phyloP scores from a whole-genome alignment of 2,113 vertebrate genomes.

The Hepsetus odoe region DNA sequence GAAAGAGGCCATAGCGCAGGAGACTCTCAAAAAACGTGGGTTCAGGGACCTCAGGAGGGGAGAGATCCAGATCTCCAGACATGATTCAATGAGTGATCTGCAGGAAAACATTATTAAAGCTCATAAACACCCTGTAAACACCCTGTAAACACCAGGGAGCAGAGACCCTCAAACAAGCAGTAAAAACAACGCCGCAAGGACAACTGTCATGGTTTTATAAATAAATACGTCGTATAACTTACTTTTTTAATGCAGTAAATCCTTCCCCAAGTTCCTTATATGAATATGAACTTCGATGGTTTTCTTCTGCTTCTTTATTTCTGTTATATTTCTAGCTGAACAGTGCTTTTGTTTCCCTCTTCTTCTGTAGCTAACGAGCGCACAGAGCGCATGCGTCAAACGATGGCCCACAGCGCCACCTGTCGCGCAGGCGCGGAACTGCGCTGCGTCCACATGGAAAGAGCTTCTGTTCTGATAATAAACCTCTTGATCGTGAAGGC shows the following conservation, averaged over 20 bases:
- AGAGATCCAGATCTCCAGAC: slow-evolving; percentile 90
- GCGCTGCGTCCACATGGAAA: not conserved
- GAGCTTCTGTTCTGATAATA: too few relatives aligned
- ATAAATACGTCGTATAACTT: not conserved
- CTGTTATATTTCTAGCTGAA: not conserved
- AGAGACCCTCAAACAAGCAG: too few relatives aligned
- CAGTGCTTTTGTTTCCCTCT: slow-evolving; percentile 7
- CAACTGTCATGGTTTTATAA: not conserved
- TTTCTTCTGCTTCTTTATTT: too few relatives aligned
- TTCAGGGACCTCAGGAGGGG: slow-evolving; percentile 91
- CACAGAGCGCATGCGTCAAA: not conserved
- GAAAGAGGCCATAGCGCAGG: slow-evolving; percentile 88
- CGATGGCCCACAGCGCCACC: slow-evolving; percentile 5
- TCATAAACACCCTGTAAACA: too few relatives aligned
- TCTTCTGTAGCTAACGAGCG: not conserved
- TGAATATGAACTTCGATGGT: too few relatives aligned
- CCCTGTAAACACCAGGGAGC: too few relatives aligned
- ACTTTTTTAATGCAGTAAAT: not conserved
- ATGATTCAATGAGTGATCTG: slow-evolving; percentile 81
- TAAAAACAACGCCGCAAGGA: too few relatives aligned
- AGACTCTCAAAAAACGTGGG: slow-evolving; percentile 87
- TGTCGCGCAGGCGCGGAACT: not conserved
- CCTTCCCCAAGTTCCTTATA: not conserved
- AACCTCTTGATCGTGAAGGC: too few relatives aligned
- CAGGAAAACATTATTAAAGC: too few relatives aligned